Evolutionary conservation across 2,888 invertebrate genomes (phyloP).

Genomic region (Prosopocoilus inquinatus): DNA sequence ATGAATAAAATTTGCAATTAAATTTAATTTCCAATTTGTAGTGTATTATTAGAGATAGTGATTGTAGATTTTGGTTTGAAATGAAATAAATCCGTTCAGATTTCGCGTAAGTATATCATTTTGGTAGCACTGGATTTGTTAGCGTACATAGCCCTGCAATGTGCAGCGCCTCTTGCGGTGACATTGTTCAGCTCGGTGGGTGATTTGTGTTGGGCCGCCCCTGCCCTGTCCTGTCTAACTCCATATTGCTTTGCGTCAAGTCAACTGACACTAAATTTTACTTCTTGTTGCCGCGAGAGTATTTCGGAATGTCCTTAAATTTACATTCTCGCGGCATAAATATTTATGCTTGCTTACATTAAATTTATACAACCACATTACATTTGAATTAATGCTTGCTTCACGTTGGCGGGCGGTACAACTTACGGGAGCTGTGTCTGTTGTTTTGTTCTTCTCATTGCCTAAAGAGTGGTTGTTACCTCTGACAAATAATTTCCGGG

Average conservation of each 20-base stretch:
- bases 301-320: slow-evolving; percentile 16
- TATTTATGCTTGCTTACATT: slow-evolving; percentile 24
- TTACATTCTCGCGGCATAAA: slow-evolving; percentile 21
- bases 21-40: too few species aligned
- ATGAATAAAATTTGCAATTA: too few species aligned
- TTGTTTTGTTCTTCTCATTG: slow-evolving; percentile 1
- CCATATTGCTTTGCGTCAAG: slow-evolving; percentile 41
- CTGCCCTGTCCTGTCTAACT: slow-evolving; percentile 43
- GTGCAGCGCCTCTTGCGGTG: slow-evolving; percentile 40
- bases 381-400: slow-evolving; percentile 17
- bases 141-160: slow-evolving; percentile 19
- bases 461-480: too few species aligned
- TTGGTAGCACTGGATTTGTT: slow-evolving; percentile 20
- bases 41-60: too few species aligned
- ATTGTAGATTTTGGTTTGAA: too few species aligned
- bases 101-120: slow-evolving; percentile 1
- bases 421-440: background rate
- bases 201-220: slow-evolving; percentile 46
- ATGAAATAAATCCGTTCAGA: too few species aligned
- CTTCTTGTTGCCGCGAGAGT: slow-evolving; percentile 22
- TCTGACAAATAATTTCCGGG: too few species aligned
- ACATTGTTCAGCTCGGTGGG: slow-evolving; percentile 43
- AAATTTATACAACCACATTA: slow-evolving; percentile 27
- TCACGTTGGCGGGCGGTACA: slow-evolving; percentile 11
- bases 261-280: slow-evolving; percentile 35